Evolutionary conservation across 2,113 vertebrate species (phyloP), one percentile per base, ranked within the genome.

Genomic region (Emberiza fucata): DNA sequence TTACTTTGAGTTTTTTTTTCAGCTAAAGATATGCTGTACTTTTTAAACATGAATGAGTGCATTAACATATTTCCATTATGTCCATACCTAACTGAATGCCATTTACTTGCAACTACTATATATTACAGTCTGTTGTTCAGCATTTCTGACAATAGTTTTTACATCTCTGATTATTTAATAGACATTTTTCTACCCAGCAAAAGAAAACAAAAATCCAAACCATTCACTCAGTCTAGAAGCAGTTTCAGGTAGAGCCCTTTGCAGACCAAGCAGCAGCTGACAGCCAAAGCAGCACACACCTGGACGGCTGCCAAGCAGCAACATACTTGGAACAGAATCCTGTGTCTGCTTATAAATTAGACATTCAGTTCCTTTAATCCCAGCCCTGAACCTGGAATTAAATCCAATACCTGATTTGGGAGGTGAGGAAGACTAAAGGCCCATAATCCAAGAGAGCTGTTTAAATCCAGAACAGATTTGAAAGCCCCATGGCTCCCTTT

Each of bases 261-360:
- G 3, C 80, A 93, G 79, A 35, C 66, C 42, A 42, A 61, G 81
- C 89, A 69, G 35, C 72, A 81, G 69, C 78, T 54, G 45, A 84
- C 50, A 84, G 77, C 51, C 61, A 85, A 42, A 47, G 61, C 81
- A 81, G 77, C 63, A 68, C 69, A 87, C 66, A 45, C 24, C 50
- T 78, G 90, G 93, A 31, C 6, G 89, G 81, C 73, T 44, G 81
- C 90, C 95, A 93, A 37, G 68, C 60, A 86, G 64, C 76, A 69
- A 71, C 81, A 64, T 33, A 40, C 84, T 14, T 59, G 79, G 61
- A 71, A 80, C 37, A 69, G 81, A 94, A 85, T 40, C 85, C 50
- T 45, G 21, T 22, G 66, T 59, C 92, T 69, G 71, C 88, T 93
- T 61, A 56, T 65, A 93, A 92, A 90, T 93, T 70, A 93, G 72